Percentiles rank a stretch among this genome's conserved stretches.
Conservation (phyloP, 2,888 invertebrate species). For the Mesorhabditis spiculigera region DNA sequence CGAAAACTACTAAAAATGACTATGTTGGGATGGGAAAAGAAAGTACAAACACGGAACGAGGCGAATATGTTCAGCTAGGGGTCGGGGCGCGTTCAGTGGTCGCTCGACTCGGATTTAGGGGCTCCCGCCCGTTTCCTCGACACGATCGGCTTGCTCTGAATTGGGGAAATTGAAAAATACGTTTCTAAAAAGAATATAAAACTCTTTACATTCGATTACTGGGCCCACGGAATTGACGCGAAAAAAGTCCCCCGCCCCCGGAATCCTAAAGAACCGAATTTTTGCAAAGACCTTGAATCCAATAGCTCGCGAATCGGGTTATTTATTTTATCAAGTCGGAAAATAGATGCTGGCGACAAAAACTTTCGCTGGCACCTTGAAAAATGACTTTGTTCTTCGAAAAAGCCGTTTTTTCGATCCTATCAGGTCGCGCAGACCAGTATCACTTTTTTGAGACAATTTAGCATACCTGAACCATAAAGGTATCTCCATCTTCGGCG, state of each 20-base stretch:
- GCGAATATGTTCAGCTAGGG: not conserved
- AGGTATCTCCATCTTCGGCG: constrained; percentile 56
- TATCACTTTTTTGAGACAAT: not conserved
- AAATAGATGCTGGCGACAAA: too few species aligned
- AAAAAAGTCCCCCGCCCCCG: too few species aligned
- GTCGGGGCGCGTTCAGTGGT: not conserved
- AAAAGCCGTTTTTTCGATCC: not conserved
- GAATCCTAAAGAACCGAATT: too few species aligned
- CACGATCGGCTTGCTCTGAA: not conserved
- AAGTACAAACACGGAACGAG: not conserved
- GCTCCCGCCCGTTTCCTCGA: constrained; percentile 1
- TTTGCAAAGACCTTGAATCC: too few species aligned
- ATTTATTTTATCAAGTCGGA: too few species aligned
- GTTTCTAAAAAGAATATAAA: not conserved
- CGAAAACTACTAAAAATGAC: not conserved
- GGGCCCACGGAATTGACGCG: not conserved
- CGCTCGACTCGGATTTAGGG: not conserved
- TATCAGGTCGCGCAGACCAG: not conserved
- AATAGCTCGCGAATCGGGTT: too few species aligned
- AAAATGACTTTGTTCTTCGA: not conserved
- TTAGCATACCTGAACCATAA: constrained; percentile 41
- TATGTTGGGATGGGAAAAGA: not conserved
- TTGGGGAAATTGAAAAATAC: not conserved
- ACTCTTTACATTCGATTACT: not conserved
- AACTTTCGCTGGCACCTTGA: too few species aligned